phyloP scores from a whole-genome alignment of 2,113 vertebrate species.

The Hyperopisus bebe region DNA sequence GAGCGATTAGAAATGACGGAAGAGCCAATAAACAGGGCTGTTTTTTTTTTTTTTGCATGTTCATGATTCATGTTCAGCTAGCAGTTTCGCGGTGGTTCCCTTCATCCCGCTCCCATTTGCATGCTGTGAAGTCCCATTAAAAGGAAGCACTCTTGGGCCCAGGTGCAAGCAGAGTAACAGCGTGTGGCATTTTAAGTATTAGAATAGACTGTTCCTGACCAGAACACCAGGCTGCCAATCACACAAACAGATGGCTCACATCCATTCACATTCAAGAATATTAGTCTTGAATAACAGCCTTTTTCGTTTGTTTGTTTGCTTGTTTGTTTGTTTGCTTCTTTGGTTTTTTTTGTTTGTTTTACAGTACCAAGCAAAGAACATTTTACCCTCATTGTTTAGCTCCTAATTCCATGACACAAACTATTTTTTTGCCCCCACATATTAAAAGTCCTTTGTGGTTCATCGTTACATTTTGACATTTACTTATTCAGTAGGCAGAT shows the following conservation, averaged over 20 bases:
- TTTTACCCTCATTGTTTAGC: background rate
- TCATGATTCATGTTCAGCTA: background rate
- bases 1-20: background rate
- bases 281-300: background rate
- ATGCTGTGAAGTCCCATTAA: background rate
- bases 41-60: background rate
- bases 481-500: background rate
- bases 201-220: background rate
- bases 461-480: background rate
- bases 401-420: background rate
- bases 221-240: background rate
- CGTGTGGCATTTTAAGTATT: background rate
- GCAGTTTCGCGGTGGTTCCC: background rate
- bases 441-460: background rate
- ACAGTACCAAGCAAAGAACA: background rate
- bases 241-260: background rate
- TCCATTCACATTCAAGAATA: background rate
- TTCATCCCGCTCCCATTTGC: background rate
- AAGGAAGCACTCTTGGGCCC: background rate
- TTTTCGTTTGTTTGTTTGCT: background rate
- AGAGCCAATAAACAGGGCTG: background rate
- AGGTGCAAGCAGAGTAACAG: background rate
- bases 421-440: background rate
- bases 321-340: background rate
- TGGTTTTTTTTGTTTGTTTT: background rate